Conservation (phyloP, 2,113 vertebrate species). For the Aldabrachelys gigantea region DNA sequence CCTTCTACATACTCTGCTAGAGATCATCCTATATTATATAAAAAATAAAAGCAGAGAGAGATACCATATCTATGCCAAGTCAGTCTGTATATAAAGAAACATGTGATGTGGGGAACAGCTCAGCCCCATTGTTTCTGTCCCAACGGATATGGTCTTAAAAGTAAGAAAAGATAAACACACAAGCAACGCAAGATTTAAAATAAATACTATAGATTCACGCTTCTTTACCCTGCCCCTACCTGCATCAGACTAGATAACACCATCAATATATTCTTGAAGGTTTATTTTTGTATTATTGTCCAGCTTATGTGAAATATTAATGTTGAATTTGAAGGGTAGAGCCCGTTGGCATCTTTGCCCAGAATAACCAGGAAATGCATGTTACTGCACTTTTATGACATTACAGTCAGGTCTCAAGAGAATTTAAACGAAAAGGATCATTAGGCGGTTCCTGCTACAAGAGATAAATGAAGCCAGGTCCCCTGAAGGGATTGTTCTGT, state of each 20-base stretch:
- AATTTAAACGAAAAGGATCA: neutral
- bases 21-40: neutral
- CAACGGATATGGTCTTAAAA: neutral
- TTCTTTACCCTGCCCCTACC: conserved; percentile 6
- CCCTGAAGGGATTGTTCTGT: neutral
- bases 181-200: neutral
- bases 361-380: neutral
- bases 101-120: neutral
- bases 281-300: neutral
- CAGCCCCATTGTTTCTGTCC: neutral
- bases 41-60: neutral
- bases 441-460: neutral
- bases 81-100: neutral
- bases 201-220: neutral
- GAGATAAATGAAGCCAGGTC: neutral
- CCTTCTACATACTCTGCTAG: neutral
- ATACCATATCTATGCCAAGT: neutral
- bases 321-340: neutral
- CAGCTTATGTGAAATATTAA: neutral
- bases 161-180: neutral
- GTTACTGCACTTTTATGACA: conserved; percentile 14
- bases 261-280: neutral
- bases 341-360: neutral
- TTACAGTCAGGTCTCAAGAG: conserved; percentile 18
- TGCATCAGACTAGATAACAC: neutral